These are phyloP conservation scores for Chironomus striatipennis DNA, from an alignment of 1,140 invertebrate genomes.

Conservation along the genomic window DNA sequence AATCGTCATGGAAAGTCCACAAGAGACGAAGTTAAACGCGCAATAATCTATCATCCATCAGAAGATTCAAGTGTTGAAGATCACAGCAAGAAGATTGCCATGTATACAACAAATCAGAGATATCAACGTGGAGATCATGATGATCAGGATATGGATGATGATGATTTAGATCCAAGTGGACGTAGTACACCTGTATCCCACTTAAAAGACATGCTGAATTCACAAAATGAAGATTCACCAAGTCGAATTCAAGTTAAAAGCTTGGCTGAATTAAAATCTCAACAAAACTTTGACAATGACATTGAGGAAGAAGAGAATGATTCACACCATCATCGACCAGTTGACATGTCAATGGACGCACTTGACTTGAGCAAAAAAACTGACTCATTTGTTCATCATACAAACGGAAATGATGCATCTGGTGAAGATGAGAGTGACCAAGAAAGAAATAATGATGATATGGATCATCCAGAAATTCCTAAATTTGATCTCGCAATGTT, in stretches of 20 bases:
- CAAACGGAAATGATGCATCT: constrained; percentile 39
- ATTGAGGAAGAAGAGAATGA: constrained; percentile 43
- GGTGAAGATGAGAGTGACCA: constrained; percentile 37
- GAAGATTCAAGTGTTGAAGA: constrained; percentile 71
- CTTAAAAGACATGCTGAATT: constrained; percentile 39
- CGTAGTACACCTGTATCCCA: constrained; percentile 43
- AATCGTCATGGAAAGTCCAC: constrained; percentile 79
- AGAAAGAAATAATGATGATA: constrained; percentile 39
- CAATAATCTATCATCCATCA: constrained; percentile 76
- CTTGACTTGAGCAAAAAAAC: constrained; percentile 79
- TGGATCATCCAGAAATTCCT: neutral
- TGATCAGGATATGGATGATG: constrained; percentile 31
- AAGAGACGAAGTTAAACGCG: constrained; percentile 76
- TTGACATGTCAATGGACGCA: constrained; percentile 72
- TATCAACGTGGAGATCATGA: constrained; percentile 32
- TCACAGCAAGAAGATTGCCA: constrained; percentile 30
- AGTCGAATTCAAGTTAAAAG: constrained; percentile 54
- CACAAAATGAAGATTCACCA: constrained; percentile 34
- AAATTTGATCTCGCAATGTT: constrained; percentile 31
- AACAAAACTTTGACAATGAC: constrained; percentile 40
- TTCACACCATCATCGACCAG: constrained; percentile 41
- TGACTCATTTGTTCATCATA: constrained; percentile 20
- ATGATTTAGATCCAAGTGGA: constrained; percentile 30
- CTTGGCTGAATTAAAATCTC: constrained; percentile 49
- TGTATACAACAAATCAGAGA: constrained; percentile 28